Evolutionary conservation across 1,140 invertebrate genomes (phyloP), one percentile per base, ranked within the genome.

Genomic region (Drosophila busckii): DNA sequence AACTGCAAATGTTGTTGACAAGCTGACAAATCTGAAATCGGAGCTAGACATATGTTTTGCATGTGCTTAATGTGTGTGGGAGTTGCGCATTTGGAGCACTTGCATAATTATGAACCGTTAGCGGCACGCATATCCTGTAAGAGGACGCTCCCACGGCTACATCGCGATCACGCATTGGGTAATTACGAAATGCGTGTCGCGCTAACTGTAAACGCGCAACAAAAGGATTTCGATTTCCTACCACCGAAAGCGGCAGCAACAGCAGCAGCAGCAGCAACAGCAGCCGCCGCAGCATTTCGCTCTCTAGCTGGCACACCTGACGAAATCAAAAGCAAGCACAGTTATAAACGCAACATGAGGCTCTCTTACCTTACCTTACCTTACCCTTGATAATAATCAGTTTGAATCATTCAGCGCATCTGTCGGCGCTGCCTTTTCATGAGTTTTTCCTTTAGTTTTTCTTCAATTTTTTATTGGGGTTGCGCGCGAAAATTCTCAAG

Each of bases 261-360:
- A 52, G 48, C 69, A 67, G 58, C 56, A 61, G 54, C 32, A 56
- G 41, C 22, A 61, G 65, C 40, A 66, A 44, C 15, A 20, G 32
- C 26, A 67, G 6, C 19, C 10, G n/a, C 9, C 16, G 2, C 9
- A 20, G 9, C 37, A 9, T 10, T 8, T n/a, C 37, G 31, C 32
- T 15, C n/a, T n/a, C n/a, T 17, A 8, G 15, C 19, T 8, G 20
- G 42, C 70, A 65, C 70, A 76, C 70, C 70, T 76, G 70, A 76
- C 69, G 75, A 82, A 82, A 82, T 82, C 75, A 82, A 82, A 82
- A 82, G 75, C 75, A 40, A 66, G 62, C 70, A 82, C 75, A 82
- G 75, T 82, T 82, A 80, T 64, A 44, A 32, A 46, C 44, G 19
- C 64, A 67, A 67, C 64, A 54, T 64, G 54, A 67, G 59, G 49